A percentile compares a stretch with the other conserved stretches of the same genome.
Conservation (phyloP, 1,140 invertebrate species). For the Cydia splendana region DNA sequence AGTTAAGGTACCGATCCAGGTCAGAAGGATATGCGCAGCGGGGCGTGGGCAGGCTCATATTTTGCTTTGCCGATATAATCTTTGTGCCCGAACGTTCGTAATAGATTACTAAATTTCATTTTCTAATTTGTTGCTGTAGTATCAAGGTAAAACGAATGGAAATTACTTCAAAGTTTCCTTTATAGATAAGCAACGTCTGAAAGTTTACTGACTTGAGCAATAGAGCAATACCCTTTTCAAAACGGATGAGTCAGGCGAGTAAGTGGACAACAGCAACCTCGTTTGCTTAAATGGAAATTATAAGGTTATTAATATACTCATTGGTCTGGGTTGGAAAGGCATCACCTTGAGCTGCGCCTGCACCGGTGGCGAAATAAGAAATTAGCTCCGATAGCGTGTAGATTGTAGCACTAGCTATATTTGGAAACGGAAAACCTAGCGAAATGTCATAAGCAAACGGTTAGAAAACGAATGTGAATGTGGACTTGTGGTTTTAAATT, state of each 20-base stretch:
- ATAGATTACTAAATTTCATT: neutral
- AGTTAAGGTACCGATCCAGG: neutral
- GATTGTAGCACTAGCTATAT: conserved; percentile 14
- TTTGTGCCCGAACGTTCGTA: neutral
- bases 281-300: conserved; percentile 22
- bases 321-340: conserved; percentile 12
- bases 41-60: conserved; percentile 14
- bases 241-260: neutral
- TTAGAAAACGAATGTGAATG: neutral
- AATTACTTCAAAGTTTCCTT: neutral
- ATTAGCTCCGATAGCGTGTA: conserved; percentile 19
- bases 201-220: neutral
- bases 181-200: no score
- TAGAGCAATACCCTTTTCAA: neutral
- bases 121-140: neutral
- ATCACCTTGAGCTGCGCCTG: conserved; percentile 18
- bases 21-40: conserved; percentile 17
- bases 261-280: neutral
- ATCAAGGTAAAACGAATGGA: neutral
- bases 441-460: neutral
- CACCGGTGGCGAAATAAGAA: conserved; percentile 26
- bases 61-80: neutral
- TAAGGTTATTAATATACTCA: conserved; percentile 12
- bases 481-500: neutral
- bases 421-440: conserved; percentile 1